Evolutionary conservation across 2,888 invertebrate species (phyloP), one percentile per base, ranked within the genome.

Genomic region (Parnassius orleans): DNA sequence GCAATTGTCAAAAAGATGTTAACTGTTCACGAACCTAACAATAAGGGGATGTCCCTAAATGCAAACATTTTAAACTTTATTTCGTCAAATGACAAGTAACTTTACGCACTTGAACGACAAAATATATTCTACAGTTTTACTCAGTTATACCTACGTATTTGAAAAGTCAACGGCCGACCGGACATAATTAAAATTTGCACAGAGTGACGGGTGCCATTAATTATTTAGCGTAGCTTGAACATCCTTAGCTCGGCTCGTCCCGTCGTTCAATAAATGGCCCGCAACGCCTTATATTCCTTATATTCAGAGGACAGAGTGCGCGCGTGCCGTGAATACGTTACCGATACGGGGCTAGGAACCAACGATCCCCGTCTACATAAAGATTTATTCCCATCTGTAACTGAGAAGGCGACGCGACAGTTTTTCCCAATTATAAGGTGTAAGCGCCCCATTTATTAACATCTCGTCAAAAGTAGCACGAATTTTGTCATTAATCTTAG

Each of bases 351-450:
- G 63, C 66, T 53, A 71, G 60, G 77, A 76, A 75, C 75, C 74
- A 72, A 74, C 78, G 82, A 82, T 83, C 80, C 80, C 84, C 81
- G 83, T 85, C 88, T 90, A 87, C 85, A 87, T 87, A 88, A 87
- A 91, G 90, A 91, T 90, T 91, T 89, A 91, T 90, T 84, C 86
- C 83, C 86, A 87, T 88, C 87, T 87, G 90, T 90, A 89, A 90
- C 86, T 87, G 88, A 90, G 90, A 83, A 77, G 84, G 76, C 80
- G 83, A 90, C 89, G 89, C 87, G 90, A 88, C 90, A 86, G 80
- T 89, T 89, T 90, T 90, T 89, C 86, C 85, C 88, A 90, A 90
- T 90, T 90, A 90, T 85, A 86, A 87, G 83, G 84, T 85, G 84
- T 86, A 87, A 89, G 87, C 84, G 83, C 77, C 78, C 82, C 86